Evolutionary conservation across 2,113 vertebrate genomes (phyloP), one percentile per base, ranked within the genome.

Genomic region (Phycodurus eques): DNA sequence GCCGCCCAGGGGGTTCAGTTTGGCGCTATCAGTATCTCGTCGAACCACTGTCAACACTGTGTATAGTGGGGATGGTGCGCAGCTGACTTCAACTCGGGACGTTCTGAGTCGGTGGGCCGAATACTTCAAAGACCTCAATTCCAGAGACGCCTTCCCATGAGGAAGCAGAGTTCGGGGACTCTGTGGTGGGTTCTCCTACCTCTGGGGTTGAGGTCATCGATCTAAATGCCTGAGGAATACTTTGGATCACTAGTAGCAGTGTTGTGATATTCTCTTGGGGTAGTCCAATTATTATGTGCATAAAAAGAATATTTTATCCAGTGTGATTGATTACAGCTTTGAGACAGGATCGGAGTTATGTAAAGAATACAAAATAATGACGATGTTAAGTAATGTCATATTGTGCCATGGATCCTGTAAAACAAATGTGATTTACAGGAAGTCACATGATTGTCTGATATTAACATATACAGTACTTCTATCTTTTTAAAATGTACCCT

Each of bases 141-240:
- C 27, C 27, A 27, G 1, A 1, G 27, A 27, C 27, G 27, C 27
- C 27, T 27, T 27, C 27, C 27, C 27, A 27, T 27, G 27, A 27
- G 27, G 27, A 27, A 27, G 27, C 27, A 27, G 27, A 27, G 27
- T 27, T 27, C 27, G 27, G 27, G 27, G 27, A 27, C 27, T 27
- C 27, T 27, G 27, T 27, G 27, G 27, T 27, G 27, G 27, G 1
- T 27, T 27, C 27, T 27, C 27, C 27, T 27, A 27, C 27, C 27
- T 27, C 27, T 27, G 27, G 27, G 27, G 27, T 27, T 27, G 27
- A 27, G 27, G 27, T 27, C 27, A 27, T 1, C 27, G 27, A 84
- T 82, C 57, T 76, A 62, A 83, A 79, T 74, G 61, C 60, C 59
- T 8, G 51, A 17, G 13, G 67, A 79, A 75, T 74, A 57, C 80